Evolutionary conservation across 2,113 vertebrate species (phyloP).

Genomic region (Scatophagus argus): DNA sequence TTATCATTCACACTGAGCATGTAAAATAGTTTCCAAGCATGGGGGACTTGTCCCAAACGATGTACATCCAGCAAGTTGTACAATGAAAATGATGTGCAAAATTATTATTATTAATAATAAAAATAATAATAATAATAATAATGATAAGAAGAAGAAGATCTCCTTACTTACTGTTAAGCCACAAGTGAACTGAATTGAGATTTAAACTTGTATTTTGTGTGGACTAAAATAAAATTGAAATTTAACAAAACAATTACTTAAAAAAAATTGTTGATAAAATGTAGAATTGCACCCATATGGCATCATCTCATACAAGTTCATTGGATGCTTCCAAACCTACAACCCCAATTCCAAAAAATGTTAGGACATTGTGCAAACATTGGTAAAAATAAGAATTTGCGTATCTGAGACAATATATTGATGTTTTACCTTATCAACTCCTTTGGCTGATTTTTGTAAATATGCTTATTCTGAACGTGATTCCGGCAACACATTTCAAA

Average conservation of each 20-base stretch:
- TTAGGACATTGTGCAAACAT: no score
- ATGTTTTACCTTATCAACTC: no score
- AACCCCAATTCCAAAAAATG: no score
- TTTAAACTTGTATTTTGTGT: not conserved
- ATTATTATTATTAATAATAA: no score
- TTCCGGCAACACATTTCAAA: no score
- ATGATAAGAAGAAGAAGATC: not conserved
- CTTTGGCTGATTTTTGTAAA: no score
- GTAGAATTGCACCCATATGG: no score
- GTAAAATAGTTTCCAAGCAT: conserved; percentile 5
- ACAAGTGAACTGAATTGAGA: not conserved
- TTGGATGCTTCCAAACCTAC: not conserved
- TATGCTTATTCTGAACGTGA: no score
- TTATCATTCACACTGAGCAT: not conserved
- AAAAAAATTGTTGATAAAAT: not conserved
- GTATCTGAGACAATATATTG: no score
- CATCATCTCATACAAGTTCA: not conserved
- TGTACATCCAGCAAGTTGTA: not conserved
- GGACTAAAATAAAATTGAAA: not conserved
- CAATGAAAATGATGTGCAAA: not conserved
- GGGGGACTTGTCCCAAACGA: not conserved
- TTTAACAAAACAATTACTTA: not conserved
- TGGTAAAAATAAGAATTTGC: no score
- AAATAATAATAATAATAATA: no score
- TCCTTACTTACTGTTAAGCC: no score